Evolutionary conservation across 2,888 invertebrate species (phyloP).

Genomic region (Anodontia alba): DNA sequence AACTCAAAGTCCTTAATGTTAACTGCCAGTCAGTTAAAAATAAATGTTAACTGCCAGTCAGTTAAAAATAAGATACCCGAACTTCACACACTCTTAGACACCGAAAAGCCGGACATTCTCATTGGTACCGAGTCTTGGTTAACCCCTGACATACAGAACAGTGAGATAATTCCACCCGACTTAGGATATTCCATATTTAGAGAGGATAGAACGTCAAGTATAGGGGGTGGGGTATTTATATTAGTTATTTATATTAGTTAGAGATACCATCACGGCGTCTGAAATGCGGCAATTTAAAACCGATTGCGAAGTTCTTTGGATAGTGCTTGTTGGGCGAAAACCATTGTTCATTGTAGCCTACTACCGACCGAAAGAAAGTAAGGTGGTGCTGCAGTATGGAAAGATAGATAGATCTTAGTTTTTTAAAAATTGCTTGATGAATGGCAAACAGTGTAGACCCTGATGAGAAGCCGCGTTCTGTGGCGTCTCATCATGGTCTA

Average conservation of each 20-base stretch:
- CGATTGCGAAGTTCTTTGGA: not conserved
- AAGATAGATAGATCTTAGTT: too few species aligned
- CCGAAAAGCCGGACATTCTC: not conserved
- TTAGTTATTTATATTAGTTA: not conserved
- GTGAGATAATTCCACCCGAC: not conserved
- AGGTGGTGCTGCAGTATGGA: too few species aligned
- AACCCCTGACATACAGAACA: not conserved
- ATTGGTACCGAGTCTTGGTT: not conserved
- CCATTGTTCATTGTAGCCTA: slow-evolving; percentile 2
- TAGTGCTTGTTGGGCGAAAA: slow-evolving; percentile 12
- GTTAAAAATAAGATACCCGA: not conserved
- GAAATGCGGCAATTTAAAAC: not conserved
- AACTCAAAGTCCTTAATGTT: not conserved
- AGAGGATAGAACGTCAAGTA: not conserved
- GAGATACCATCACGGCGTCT: not conserved
- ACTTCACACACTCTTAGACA: not conserved
- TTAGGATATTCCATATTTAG: not conserved
- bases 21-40: not conserved
- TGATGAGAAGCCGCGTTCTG: too few species aligned
- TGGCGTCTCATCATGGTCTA: too few species aligned
- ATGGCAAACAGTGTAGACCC: too few species aligned
- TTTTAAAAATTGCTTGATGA: too few species aligned
- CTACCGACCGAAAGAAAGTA: slow-evolving; percentile 26
- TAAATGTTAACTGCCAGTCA: not conserved
- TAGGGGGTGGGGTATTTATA: not conserved